Evolutionary conservation across 2,113 vertebrate species (phyloP), one percentile per base, ranked within the genome.

Genomic region (Equus quagga): DNA sequence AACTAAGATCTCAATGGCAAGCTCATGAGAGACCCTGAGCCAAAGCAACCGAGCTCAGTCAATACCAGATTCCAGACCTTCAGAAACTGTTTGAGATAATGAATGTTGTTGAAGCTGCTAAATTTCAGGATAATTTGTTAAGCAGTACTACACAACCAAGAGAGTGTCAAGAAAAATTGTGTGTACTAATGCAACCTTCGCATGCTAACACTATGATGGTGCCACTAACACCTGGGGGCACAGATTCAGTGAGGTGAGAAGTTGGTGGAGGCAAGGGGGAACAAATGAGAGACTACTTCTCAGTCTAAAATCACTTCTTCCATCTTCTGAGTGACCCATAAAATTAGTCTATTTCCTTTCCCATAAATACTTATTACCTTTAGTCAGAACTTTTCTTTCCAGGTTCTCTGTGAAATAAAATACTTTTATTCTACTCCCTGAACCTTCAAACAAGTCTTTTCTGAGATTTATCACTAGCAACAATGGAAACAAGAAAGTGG

Each of bases 401-500:
- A 67, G n/a, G 41, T 70, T 93, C 56, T 92, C 60, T 97, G 41
- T 89, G 49, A 96, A 98, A 91, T 69, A 96, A 96, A 91, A 96
- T 54, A 64, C n/a, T 92, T 94, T 95, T 44, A 54, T 81, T 89
- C 41, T 94, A 86, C 2, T 78, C 44, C 67, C 51, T 91, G 18
- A 96, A 82, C 17, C 14, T 67, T 95, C 33, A 94, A 94, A 89
- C 9, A 78, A 91, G 49, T 81, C 12, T 96, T 95, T 84, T 85
- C 89, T 93, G 44, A 93, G 41, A 96, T n/a, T 83, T 89, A 86
- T 64, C 54, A 93, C n/a, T 73, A 96, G 33, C 78, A 97, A 91
- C 46, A 89, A 82, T 49, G 41, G 36, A 94, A 97, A 84, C 10
- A 80, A 94, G 41, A 92, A 82, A 89, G 46, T 78, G 11, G 26